phyloP scores from a whole-genome alignment of 2,888 invertebrate genomes.

The Ennomos erosarius region DNA sequence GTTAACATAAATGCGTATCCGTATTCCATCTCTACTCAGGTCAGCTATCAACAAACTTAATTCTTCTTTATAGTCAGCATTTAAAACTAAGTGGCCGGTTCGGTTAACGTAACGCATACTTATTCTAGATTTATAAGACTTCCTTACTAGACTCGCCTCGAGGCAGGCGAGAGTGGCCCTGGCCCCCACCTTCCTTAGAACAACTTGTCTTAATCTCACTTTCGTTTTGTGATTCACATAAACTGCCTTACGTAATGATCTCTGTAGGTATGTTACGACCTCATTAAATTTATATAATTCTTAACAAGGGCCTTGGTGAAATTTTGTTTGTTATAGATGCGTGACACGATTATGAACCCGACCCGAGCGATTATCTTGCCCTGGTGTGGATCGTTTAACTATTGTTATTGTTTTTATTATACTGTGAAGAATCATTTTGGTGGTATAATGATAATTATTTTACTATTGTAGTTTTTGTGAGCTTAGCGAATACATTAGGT shows the following conservation, averaged over 20 bases:
- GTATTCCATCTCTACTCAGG: neutral
- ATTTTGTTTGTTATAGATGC: slow-evolving; percentile 42
- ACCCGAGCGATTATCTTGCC: slow-evolving; percentile 31
- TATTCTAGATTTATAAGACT: slow-evolving; percentile 25
- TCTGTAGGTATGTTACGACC: slow-evolving; percentile 34
- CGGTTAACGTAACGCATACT: neutral
- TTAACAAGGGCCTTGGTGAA: slow-evolving; percentile 45
- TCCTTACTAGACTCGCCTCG: slow-evolving; percentile 29
- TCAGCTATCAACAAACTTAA: neutral
- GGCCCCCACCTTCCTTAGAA: slow-evolving; percentile 39
- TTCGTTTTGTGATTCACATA: slow-evolving; percentile 64
- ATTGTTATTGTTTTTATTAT: slow-evolving; percentile 12
- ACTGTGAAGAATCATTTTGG: neutral
- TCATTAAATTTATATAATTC: slow-evolving; percentile 51
- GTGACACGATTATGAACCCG: slow-evolving; percentile 26
- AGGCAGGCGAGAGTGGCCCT: slow-evolving; percentile 39
- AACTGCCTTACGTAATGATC: slow-evolving; percentile 54
- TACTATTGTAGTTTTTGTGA: no score
- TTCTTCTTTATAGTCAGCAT: neutral
- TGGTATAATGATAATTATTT: neutral
- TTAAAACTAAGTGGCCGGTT: slow-evolving; percentile 19
- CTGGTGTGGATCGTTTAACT: slow-evolving; percentile 14
- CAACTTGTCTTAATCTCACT: slow-evolving; percentile 50
- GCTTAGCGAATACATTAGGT: no score
- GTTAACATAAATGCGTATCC: neutral